Evolutionary conservation across 2,797 vertebrate genomes (phyloP).

Genomic region (Erithacus rubecula): DNA sequence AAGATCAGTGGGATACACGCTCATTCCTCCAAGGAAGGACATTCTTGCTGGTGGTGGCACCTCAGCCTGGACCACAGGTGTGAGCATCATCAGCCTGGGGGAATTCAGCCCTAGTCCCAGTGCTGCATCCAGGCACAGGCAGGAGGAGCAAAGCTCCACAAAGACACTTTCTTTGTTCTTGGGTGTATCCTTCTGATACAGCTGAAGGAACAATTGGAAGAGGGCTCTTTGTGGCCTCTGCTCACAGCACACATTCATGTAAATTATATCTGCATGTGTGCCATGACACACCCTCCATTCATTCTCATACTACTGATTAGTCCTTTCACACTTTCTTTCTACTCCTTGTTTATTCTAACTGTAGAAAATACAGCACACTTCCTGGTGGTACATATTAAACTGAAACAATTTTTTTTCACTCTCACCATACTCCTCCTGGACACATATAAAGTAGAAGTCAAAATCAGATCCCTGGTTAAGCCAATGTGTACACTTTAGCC

Average conservation of each 20-base stretch:
- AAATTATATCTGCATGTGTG: background rate
- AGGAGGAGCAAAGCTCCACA: background rate
- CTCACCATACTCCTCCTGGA: background rate
- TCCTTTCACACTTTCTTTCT: background rate
- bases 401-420: background rate
- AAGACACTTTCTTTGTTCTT: background rate
- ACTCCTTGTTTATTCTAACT: background rate
- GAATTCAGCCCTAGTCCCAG: accelerated
- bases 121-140: background rate
- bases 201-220: background rate
- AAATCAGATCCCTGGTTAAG: background rate
- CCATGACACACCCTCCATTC: background rate
- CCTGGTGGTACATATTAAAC: background rate
- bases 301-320: background rate
- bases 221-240: background rate
- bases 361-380: background rate
- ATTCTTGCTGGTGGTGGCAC: background rate
- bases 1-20: background rate
- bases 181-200: background rate
- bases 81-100: background rate
- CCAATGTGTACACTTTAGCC: background rate
- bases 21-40: background rate
- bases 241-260: background rate
- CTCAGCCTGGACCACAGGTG: background rate
- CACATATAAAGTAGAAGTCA: background rate